Conservation (phyloP, 1,140 invertebrate genomes). For the Drosophila nigromelanica region DNA sequence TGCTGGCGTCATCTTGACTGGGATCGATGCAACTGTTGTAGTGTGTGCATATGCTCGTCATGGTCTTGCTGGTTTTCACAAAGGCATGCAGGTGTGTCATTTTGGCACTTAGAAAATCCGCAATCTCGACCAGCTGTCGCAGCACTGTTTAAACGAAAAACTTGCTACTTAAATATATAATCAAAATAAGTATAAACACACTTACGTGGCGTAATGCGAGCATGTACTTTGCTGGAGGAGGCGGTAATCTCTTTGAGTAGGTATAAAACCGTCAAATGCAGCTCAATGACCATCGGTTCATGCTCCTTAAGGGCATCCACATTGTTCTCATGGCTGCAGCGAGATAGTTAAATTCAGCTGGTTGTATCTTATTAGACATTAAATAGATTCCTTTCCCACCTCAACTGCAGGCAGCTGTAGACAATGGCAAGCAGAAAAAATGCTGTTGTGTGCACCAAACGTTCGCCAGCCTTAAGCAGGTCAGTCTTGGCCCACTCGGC, state of each 20-base stretch:
- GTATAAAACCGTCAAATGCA: slow-evolving; percentile 35
- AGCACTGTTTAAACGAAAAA: slow-evolving; percentile 31
- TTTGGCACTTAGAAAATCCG: slow-evolving; percentile 16
- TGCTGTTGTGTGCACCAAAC: slow-evolving; percentile 32
- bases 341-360: background rate
- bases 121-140: slow-evolving; percentile 33
- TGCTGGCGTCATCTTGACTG: background rate
- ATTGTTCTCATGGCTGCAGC: slow-evolving; percentile 5
- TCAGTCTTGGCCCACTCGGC: slow-evolving; percentile 7
- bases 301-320: slow-evolving; percentile 1
- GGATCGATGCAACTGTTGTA: slow-evolving; percentile 13
- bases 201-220: slow-evolving; percentile 39
- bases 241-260: slow-evolving; percentile 27
- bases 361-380: background rate
- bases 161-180: background rate
- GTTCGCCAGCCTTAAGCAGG: slow-evolving; percentile 27
- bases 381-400: slow-evolving; percentile 1
- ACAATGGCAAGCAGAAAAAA: slow-evolving; percentile 49
- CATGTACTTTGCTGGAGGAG: slow-evolving; percentile 1
- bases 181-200: background rate
- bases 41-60: slow-evolving; percentile 49
- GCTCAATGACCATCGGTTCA: slow-evolving; percentile 18
- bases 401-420: slow-evolving; percentile 7
- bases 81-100: slow-evolving; percentile 23
- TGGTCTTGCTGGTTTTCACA: slow-evolving; percentile 47